Base-by-base conservation (phyloP, 2,797 vertebrate species). In the Delichon dasypus region DNA sequence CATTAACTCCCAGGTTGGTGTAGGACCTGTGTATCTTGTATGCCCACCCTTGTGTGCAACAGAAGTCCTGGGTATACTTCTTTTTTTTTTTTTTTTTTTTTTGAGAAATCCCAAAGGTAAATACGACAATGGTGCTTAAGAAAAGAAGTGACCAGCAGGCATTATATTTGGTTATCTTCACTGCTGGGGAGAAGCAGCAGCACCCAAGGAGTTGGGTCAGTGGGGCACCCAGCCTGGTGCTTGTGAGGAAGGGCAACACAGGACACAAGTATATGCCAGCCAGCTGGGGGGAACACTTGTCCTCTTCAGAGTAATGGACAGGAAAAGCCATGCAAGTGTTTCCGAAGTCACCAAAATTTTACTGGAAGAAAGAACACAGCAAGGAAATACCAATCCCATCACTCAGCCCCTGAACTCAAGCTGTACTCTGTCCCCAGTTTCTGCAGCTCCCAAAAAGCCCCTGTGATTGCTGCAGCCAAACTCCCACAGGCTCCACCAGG, bases 11-110 rank as follows among this genome's bases (percentile, higher is more conserved):
- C 54, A 86, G 51, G 25, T 51, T 1, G 0, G 14, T 5, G 42
- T 6, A 77, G 26, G 45, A 70, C 10, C 6, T 1, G 1, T 16
- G 13, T 16, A 29, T 2, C 1, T 4, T 11, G 34, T 21, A 38
- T 12, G 5, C 51, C 44, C 79, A 62, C 21, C 10, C 48, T 66
- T 20, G 12, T 21, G 53, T 27, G 20, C 36, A 67, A 8, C 1
- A 55, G 13, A 72, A 85, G 27, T 42, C 55, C 36, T 44, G 54
- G 17, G 21, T 36, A 5, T 17, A 18, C 1, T 2, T 25, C 51
- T 73, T 34, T 34, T 7, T 25, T 13, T 18, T 61, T n/a, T 3
- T 38, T 54, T 73, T 34, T 34, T 7, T 25, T 13, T 18, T 61
- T n/a, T 3, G 4, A 77, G 57, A 64, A 90, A 64, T 75, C 30